These are phyloP conservation scores for Lysiphlebus fabarum DNA, from an alignment of 1,140 invertebrate genomes.

Conservation along the genomic window DNA sequence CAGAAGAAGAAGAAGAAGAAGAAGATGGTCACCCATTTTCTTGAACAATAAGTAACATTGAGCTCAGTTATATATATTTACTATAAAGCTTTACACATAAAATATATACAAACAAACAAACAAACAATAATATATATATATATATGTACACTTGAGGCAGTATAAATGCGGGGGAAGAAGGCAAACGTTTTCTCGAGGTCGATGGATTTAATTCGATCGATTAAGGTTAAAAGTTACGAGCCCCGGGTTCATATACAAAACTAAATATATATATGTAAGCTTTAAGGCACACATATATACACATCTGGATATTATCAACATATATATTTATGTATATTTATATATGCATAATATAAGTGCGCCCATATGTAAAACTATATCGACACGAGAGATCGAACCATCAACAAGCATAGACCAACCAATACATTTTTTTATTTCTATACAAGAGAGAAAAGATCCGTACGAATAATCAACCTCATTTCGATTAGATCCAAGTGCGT, in stretches of 20 bases:
- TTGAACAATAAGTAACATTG: neutral
- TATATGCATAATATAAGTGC: too few species aligned
- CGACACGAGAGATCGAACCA: too few species aligned
- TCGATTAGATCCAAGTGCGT: neutral
- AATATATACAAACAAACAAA: too few species aligned
- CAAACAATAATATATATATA: slow-evolving; percentile 5
- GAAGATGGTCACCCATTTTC: slow-evolving; percentile 11
- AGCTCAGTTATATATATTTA: slow-evolving; percentile 2
- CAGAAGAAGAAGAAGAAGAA: too few species aligned
- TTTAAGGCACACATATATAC: neutral
- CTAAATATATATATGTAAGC: slow-evolving; percentile 11
- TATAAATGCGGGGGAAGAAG: slow-evolving; percentile 26
- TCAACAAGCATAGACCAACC: too few species aligned
- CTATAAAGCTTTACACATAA: neutral
- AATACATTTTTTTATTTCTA: too few species aligned
- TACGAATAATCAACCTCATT: slow-evolving; percentile 14
- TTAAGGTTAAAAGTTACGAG: slow-evolving; percentile 45
- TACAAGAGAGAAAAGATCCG: neutral
- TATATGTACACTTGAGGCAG: slow-evolving; percentile 1
- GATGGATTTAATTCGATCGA: slow-evolving; percentile 46
- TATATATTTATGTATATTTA: too few species aligned
- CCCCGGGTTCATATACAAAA: slow-evolving; percentile 8
- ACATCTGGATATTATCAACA: too few species aligned
- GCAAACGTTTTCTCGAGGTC: slow-evolving; percentile 35
- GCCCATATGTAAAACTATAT: too few species aligned